Evolutionary conservation across 2,888 invertebrate genomes (phyloP), one percentile per base, ranked within the genome.

Genomic region (Phlogophora meticulosa): DNA sequence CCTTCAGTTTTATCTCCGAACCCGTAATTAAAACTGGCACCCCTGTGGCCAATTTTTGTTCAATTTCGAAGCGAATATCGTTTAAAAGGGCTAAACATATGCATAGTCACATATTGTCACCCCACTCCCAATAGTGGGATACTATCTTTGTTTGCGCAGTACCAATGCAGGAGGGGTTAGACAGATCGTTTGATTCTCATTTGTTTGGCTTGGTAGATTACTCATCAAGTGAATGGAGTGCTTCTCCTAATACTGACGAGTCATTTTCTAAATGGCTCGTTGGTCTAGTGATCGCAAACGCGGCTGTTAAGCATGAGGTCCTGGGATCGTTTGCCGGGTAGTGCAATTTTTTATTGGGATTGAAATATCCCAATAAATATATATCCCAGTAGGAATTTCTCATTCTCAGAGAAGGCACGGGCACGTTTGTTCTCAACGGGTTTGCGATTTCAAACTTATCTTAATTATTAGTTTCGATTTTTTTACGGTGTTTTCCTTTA

Each of bases 111-210:
- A 90, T 82, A 76, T 65, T 70, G 67, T 62, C 71, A 36, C 74
- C 79, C 65, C 65, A 42, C 66, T 77, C 72, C 77, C 58, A 71
- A 28, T 48, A 49, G 55, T 48, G 68, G 80, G 68, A 64, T 76
- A 67, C 86, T 91, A 92, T 92, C 92, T 85, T 22, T 90, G 91
- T 92, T 92, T 90, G 85, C 76, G 63, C 92, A 81, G 82, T 58
- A 46, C 38, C 51, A 45, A 45, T 17, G 38, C 9, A n/a, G n/a
- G 28, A 22, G 22, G 36, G 32, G 13, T 34, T n/a, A 36, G 28
- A 17, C 15, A 57, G 56, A 61, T 62, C 56, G 43, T 4, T 38
- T 51, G 63, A 68, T 63, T 74, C 55, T 51, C 65, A 51, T 49
- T 67, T 64, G 68, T 63, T 71, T 74, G 15, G 20, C 0, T 49